A percentile compares a stretch with the other conserved stretches of the same genome.
These are phyloP conservation scores for Antrozous pallidus DNA, from an alignment of 2,797 vertebrate species.

Conservation along the genomic window DNA sequence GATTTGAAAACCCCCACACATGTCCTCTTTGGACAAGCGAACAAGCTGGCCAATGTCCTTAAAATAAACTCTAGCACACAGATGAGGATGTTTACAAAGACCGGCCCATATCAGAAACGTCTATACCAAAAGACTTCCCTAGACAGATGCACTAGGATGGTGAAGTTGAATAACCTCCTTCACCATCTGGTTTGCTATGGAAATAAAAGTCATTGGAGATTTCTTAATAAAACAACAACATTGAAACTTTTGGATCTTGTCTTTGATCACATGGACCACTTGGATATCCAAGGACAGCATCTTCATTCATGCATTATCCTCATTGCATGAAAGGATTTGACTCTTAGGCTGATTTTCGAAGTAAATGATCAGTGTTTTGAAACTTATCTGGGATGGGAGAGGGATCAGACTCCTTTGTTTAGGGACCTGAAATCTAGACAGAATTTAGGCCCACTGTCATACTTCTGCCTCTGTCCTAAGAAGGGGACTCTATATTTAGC, in stretches of 20 bases:
- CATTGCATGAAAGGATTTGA: conserved; percentile 17
- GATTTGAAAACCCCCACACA: not conserved
- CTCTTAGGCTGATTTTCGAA: conserved; percentile 27
- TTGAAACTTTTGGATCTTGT: not conserved
- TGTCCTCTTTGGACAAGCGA: not conserved
- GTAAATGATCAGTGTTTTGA: not conserved
- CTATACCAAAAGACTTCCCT: not conserved
- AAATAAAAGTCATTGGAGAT: not conserved
- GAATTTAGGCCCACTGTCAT: not conserved
- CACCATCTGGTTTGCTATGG: not conserved
- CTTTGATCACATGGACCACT: not conserved
- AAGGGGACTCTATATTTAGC: not conserved
- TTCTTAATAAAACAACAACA: not conserved
- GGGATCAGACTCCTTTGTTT: not conserved
- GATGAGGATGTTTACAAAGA: not conserved
- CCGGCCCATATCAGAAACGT: not conserved
- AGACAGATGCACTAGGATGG: not conserved
- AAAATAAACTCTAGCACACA: not conserved
- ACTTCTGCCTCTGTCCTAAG: not conserved
- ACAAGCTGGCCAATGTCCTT: not conserved
- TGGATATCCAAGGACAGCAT: not conserved
- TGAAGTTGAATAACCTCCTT: not conserved
- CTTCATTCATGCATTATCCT: not conserved
- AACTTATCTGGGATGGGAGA: not conserved
- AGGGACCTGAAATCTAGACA: not conserved